Evolutionary conservation across 1,140 invertebrate genomes (phyloP), one percentile per base, ranked within the genome.

Genomic region (Bombyx mandarina): DNA sequence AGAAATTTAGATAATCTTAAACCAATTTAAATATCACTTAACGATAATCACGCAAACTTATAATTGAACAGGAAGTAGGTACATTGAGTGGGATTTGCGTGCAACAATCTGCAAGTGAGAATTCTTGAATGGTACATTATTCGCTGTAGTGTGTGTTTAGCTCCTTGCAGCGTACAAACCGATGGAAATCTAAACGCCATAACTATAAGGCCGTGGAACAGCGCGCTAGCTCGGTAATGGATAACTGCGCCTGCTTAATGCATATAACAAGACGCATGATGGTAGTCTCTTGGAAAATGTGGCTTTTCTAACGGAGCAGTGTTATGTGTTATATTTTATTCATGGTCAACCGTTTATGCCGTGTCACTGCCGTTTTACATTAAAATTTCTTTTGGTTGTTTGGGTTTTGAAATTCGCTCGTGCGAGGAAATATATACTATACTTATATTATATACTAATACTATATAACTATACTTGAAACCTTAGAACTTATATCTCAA

Each of bases 111-210:
- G 63, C 26, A 26, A 51, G 43, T 56, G 60, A 62, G 62, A 68
- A 62, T 71, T 73, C 69, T 60, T 70, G 64, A 61, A 61, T 67
- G 69, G 58, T 67, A 67, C 52, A 60, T 64, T 65, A 69, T 61
- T 35, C 26, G 65, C 62, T 67, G 12, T 44, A n/a, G 59, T 60
- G 68, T 67, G 54, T 65, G 62, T 71, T 71, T 71, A 62, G 69
- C 57, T 65, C 56, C 26, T 35, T 71, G 63, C 62, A 65, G 60
- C 71, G 63, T 66, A 66, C 60, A 58, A 61, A 65, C 60, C 58
- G 71, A 79, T 77, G 72, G 62, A 67, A 80, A 81, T 83, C 76
- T 80, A 67, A 72, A 73, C 67, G 64, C 73, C 64, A 62, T 73
- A 73, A 69, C 69, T 71, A 63, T 66, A 65, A 66, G 67, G 62